Conservation (phyloP, 2,113 vertebrate species). For the Ictalurus punctatus region DNA sequence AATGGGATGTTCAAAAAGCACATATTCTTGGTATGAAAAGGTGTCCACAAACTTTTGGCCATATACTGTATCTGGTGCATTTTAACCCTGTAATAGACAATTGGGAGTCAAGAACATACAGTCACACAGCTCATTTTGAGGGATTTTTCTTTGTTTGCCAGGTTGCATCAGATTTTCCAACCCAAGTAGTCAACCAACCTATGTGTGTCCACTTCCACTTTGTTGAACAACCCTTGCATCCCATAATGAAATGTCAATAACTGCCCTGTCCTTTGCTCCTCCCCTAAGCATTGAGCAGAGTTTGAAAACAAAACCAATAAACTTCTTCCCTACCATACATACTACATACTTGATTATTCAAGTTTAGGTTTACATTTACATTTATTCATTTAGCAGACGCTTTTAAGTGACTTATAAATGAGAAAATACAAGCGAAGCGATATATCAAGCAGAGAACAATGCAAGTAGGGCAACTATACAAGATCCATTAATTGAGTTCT, state of each 20-base stretch:
- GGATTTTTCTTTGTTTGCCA: not conserved
- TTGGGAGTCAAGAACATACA: not conserved
- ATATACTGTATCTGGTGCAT: not conserved
- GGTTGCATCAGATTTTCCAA: not conserved
- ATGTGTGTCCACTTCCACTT: too few relatives aligned
- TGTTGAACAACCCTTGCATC: too few relatives aligned
- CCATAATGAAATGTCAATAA: too few relatives aligned
- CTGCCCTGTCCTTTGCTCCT: too few relatives aligned
- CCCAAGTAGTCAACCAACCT: not conserved
- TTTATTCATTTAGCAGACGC: too few relatives aligned
- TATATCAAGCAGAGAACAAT: too few relatives aligned
- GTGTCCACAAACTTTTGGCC: not conserved
- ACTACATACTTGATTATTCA: not conserved
- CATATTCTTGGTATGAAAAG: not conserved
- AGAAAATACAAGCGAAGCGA: too few relatives aligned
- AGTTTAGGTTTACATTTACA: not conserved
- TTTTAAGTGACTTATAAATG: too few relatives aligned
- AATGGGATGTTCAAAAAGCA: not conserved
- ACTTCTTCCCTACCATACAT: not conserved
- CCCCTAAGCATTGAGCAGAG: too few relatives aligned
- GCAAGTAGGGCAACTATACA: too few relatives aligned
- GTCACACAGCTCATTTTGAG: not conserved
- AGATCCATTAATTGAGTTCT: too few relatives aligned
- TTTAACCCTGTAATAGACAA: not conserved
- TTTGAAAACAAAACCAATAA: too few relatives aligned